These are phyloP conservation scores for Tetragonula clypearis DNA, from an alignment of 1,140 invertebrate genomes.

Conservation along the genomic window DNA sequence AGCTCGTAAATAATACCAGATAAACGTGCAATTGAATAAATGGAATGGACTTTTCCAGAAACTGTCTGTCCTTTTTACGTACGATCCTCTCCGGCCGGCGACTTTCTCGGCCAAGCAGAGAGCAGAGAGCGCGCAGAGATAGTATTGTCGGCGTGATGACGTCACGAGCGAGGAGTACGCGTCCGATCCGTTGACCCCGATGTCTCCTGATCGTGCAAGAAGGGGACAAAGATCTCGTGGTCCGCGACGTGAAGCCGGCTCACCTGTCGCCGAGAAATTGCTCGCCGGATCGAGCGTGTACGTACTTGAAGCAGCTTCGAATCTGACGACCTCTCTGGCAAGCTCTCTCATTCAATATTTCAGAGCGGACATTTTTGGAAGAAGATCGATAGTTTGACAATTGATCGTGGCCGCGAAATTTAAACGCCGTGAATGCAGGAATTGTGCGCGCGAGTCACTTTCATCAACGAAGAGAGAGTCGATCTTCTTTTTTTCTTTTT, in stretches of 20 bases:
- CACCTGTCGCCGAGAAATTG: not conserved
- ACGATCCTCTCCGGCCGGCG: not conserved
- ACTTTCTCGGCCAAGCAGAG: not conserved
- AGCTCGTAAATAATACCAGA: not conserved
- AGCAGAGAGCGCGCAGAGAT: not conserved
- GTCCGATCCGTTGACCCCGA: constrained; percentile 14
- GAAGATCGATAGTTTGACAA: too few relatives aligned
- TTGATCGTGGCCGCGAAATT: too few relatives aligned
- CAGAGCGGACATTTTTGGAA: not conserved
- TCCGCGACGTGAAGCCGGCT: not conserved
- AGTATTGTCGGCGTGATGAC: not conserved
- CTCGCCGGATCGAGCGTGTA: too few relatives aligned
- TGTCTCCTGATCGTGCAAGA: not conserved
- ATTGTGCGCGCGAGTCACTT: not conserved
- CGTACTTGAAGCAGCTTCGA: not conserved
- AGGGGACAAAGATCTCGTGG: not conserved
- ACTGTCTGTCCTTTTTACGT: not conserved
- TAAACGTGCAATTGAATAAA: constrained; percentile 11
- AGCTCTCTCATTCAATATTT: not conserved
- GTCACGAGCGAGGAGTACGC: not conserved
- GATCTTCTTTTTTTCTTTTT: not conserved
- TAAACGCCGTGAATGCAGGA: too few relatives aligned
- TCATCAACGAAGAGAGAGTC: not conserved
- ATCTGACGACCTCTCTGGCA: not conserved
- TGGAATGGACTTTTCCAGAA: constrained; percentile 10